Evolutionary conservation across 1,140 invertebrate species (phyloP).

Genomic region (Trinorchestia longiramus): DNA sequence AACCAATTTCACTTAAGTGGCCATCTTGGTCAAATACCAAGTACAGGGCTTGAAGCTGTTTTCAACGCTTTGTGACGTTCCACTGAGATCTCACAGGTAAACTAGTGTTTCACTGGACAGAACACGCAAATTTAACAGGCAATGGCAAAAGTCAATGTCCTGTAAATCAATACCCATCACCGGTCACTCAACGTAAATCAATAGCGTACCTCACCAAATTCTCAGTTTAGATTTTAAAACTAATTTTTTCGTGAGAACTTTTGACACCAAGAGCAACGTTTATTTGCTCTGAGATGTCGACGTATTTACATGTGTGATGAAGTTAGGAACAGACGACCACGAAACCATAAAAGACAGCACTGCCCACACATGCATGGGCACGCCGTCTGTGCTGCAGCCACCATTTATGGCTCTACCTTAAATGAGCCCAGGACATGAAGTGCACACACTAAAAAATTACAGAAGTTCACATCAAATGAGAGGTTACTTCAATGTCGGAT

Average conservation of each 20-base stretch:
- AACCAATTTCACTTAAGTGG: background rate
- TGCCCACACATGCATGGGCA: background rate
- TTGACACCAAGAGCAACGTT: background rate
- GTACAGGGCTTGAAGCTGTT: background rate
- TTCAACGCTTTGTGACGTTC: background rate
- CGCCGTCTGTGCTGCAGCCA: background rate
- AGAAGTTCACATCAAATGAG: constrained; percentile 8
- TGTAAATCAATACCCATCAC: no score
- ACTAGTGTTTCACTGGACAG: background rate
- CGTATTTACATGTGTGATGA: background rate
- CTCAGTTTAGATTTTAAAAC: background rate
- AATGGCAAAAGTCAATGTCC: background rate
- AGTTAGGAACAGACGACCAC: background rate
- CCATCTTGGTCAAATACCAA: background rate
- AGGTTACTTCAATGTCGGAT: background rate
- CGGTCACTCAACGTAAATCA: no score
- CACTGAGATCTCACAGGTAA: background rate
- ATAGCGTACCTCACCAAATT: no score
- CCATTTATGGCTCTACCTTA: background rate
- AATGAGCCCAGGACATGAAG: background rate
- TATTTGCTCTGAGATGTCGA: background rate
- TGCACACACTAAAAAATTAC: background rate
- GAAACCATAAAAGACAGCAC: background rate
- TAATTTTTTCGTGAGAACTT: background rate
- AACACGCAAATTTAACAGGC: background rate